These are phyloP conservation scores for Danio choprae DNA, from an alignment of 2,797 vertebrate species.

Conservation along the genomic window DNA sequence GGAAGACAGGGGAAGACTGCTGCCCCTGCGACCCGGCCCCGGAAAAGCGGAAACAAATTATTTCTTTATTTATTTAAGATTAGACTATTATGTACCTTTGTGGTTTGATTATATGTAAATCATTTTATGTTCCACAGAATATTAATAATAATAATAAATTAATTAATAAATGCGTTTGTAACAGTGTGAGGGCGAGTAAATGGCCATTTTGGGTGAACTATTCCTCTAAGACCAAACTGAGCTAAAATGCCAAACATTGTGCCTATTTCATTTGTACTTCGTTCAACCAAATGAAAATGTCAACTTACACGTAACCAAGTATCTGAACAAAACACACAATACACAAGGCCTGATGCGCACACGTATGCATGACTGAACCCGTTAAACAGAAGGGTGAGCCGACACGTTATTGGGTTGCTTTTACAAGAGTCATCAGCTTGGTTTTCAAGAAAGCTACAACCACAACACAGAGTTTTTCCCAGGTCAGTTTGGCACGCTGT, in stretches of 20 bases:
- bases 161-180: background rate
- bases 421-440: slow-evolving; percentile 56
- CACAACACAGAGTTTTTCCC: slow-evolving; percentile 55
- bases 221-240: slow-evolving; percentile 3
- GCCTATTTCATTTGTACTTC: slow-evolving; percentile 43
- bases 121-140: background rate
- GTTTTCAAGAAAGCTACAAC: slow-evolving; percentile 62
- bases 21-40: too few species aligned
- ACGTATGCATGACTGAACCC: slow-evolving; percentile 50
- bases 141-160: background rate
- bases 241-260: background rate
- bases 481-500: slow-evolving; percentile 62
- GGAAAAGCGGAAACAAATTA: too few species aligned
- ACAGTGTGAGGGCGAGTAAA: background rate
- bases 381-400: slow-evolving; percentile 44
- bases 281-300: slow-evolving; percentile 43
- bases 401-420: slow-evolving; percentile 30
- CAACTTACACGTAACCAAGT: slow-evolving; percentile 42
- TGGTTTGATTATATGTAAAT: background rate
- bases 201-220: background rate
- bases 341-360: slow-evolving; percentile 46
- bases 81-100: too few species aligned
- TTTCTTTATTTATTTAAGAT: too few species aligned
- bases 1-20: too few species aligned
- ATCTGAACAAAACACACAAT: slow-evolving; percentile 42